Conservation (phyloP, 2,113 vertebrate genomes). For the Equus przewalskii region DNA sequence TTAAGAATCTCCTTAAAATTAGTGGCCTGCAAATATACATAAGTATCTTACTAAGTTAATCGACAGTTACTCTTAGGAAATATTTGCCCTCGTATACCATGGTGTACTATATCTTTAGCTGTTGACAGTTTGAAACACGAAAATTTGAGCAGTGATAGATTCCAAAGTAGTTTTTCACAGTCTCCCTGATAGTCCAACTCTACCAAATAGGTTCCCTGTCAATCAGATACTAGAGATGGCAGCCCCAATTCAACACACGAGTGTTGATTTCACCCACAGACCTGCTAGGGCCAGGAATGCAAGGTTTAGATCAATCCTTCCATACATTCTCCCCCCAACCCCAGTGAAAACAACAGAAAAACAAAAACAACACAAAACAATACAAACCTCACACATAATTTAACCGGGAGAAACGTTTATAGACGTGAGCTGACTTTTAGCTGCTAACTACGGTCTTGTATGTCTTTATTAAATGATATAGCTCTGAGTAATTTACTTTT, state of each 20-base stretch:
- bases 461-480: background rate
- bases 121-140: background rate
- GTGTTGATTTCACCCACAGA: background rate
- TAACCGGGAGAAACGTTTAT: background rate
- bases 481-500: background rate
- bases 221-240: background rate
- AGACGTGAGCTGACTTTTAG: background rate
- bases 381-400: background rate
- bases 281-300: background rate
- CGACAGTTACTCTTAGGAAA: background rate
- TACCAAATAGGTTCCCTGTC: background rate
- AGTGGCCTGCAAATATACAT: background rate
- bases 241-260: background rate
- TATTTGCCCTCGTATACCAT: background rate
- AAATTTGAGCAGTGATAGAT: background rate
- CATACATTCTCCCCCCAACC: fast-evolving
- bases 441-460: background rate
- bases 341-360: background rate
- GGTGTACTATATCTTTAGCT: background rate
- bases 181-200: background rate
- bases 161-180: background rate
- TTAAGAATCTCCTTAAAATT: conserved; percentile 44
- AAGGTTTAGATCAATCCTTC: background rate
- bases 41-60: background rate
- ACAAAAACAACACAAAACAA: background rate